Percentiles rank a stretch among this genome's conserved stretches.
These are phyloP conservation scores for Ceratina japonica DNA, from an alignment of 1,140 invertebrate genomes.

Conservation along the genomic window DNA sequence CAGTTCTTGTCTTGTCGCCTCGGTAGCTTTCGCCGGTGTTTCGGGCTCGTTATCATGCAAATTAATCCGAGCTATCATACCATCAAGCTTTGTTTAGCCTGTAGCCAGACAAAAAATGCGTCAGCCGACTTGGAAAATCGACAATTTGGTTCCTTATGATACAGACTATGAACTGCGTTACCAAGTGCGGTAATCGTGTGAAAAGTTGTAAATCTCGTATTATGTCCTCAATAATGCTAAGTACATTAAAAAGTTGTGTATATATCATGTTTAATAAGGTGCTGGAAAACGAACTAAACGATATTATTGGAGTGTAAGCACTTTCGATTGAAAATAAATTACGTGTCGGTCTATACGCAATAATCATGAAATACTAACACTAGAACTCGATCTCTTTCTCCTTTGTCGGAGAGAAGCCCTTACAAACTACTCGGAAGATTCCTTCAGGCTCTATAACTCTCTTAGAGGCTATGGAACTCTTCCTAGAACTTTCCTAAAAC, in stretches of 20 bases:
- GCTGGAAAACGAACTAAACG: no score
- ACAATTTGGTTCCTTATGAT: constrained; percentile 47
- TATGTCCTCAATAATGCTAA: background rate
- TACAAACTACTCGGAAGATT: background rate
- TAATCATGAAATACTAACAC: no score
- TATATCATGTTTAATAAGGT: no score
- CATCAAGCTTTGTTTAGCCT: constrained; percentile 26
- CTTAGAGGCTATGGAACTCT: background rate
- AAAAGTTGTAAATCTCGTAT: no score
- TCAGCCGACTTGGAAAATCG: constrained; percentile 63
- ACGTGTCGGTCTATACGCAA: no score
- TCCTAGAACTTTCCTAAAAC: constrained; percentile 15
- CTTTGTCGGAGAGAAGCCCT: background rate
- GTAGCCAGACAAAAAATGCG: constrained; percentile 54
- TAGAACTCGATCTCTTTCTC: background rate
- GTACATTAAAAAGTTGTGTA: background rate
- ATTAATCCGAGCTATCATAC: constrained; percentile 53
- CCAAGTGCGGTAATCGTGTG: background rate
- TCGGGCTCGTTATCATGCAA: constrained; percentile 55
- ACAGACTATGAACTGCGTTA: constrained; percentile 25
- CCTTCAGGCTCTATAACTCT: background rate
- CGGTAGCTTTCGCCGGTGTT: constrained; percentile 21
- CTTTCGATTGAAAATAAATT: no score
- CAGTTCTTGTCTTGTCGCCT: constrained; percentile 31
- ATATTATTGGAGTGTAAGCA: no score